phyloP scores from a whole-genome alignment of 2,113 vertebrate genomes.

The Microtus pennsylvanicus region DNA sequence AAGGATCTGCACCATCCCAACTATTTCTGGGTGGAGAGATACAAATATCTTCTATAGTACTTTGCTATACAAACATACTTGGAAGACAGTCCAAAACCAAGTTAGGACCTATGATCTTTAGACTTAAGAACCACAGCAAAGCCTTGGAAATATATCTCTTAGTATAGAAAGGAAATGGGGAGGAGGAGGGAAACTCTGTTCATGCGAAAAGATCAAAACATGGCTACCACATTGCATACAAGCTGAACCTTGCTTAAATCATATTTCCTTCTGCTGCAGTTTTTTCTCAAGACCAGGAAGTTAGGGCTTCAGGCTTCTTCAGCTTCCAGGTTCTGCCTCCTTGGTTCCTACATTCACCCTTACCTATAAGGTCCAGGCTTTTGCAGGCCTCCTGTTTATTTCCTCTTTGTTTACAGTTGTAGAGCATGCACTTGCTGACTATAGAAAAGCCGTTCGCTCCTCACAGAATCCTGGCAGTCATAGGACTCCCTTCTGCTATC shows the following conservation, averaged over 20 bases:
- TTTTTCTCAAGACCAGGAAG: not conserved
- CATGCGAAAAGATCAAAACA: conserved; percentile 25
- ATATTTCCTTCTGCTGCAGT: not conserved
- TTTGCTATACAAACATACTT: conserved; percentile 23
- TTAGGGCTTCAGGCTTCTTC: not conserved
- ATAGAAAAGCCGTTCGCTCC: not conserved
- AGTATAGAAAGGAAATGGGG: not conserved
- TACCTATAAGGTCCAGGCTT: not conserved
- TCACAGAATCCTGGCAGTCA: conserved; percentile 1
- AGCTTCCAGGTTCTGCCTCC: not conserved
- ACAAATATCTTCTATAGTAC: not conserved
- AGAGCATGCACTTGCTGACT: conserved; percentile 19
- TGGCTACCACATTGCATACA: not conserved
- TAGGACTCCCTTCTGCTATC: not conserved
- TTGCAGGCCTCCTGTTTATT: not conserved
- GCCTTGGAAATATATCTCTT: not conserved
- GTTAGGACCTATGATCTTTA: not conserved
- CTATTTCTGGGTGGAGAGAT: not conserved
- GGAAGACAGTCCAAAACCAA: not conserved
- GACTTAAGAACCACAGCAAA: conserved; percentile 9
- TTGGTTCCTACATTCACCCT: not conserved
- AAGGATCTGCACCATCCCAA: not conserved
- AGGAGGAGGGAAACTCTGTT: not conserved
- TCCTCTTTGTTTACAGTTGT: not conserved
- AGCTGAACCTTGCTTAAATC: conserved; percentile 25